Evolutionary conservation across 2,797 vertebrate genomes (phyloP), one percentile per base, ranked within the genome.

Genomic region (Mastacembelus armatus): DNA sequence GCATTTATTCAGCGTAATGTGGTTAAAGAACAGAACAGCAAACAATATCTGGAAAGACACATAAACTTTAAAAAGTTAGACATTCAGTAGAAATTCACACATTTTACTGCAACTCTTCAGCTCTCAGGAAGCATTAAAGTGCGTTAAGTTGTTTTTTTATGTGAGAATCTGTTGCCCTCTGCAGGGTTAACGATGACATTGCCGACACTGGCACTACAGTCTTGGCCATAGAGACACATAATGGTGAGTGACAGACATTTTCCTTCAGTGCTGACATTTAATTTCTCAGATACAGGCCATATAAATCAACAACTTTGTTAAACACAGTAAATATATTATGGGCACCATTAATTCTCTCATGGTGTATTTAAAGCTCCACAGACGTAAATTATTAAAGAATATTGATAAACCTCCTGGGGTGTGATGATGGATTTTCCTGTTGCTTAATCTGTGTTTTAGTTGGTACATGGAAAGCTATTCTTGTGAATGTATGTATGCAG

Each of bases 221-320:
- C 48, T 88, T 96, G 83, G 95, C 95, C 7, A 93, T 96, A 33
- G 95, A 96, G 88, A 94, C 95, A 0, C 94, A 95, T 74, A 94
- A 94, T 0, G 89, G 92, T 92, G 77, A 24, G 88, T 82, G 29
- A 71, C 69, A 32, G 8, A 71, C 30, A 4, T 32, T 35, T 40
- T 3, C 6, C 24, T 12, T 60, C 15, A 19, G 47, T 42, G 24
- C 7, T 43, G 10, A 65, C 24, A 18, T 21, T 44, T 4, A n/a
- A 14, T 11, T 1, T 22, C 2, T 51, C 5, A 35, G n/a, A 32
- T 10, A 59, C 10, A 21, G 38, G 11, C 12, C 35, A 36, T 49
- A 51, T 12, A 40, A 50, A 30, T 21, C 5, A 30, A 6, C 16
- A 43, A 18, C 19, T 56, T 30, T 29, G n/a, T n/a, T n/a, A n/a